These are phyloP conservation scores for Erpobdella octoculata DNA, from an alignment of 2,888 invertebrate species.

Conservation along the genomic window DNA sequence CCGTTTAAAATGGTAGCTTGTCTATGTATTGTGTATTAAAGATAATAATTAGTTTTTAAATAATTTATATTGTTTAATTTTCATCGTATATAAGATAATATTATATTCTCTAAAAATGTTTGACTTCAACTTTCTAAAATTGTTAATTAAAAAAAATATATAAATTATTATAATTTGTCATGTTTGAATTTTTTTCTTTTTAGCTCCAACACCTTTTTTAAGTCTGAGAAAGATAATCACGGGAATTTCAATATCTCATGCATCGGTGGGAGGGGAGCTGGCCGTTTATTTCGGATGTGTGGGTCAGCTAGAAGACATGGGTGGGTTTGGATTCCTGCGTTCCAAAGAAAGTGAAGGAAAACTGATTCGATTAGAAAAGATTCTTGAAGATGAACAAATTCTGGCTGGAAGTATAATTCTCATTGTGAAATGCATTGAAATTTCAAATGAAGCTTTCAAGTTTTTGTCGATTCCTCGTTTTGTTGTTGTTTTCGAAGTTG, in stretches of 20 bases:
- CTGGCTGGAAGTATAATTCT: constrained; percentile 24
- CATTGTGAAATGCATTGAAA: constrained; percentile 7
- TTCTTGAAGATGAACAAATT: neutral
- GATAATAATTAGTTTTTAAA: no score
- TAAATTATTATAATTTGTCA: no score
- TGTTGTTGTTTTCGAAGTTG: neutral
- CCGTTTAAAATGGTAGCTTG: no score
- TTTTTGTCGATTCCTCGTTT: neutral
- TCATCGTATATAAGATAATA: no score
- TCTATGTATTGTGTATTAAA: no score
- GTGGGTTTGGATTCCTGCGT: constrained; percentile 26
- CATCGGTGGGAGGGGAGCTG: constrained; percentile 6
- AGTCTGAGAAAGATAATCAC: constrained; percentile 24
- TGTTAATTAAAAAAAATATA: no score
- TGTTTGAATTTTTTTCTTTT: no score
- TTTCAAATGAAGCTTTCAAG: neutral
- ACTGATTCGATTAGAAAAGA: neutral
- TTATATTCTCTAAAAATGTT: no score
- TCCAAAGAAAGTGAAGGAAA: neutral
- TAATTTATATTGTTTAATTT: no score
- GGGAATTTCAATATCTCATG: constrained; percentile 15
- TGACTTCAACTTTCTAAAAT: no score
- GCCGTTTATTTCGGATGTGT: constrained; percentile 30
- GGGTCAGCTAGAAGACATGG: constrained; percentile 23
- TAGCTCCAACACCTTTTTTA: constrained; percentile 1